A percentile compares a stretch with the other conserved stretches of the same genome.
phyloP scores from a whole-genome alignment of 2,888 invertebrate genomes.

The Emmelina monodactyla region DNA sequence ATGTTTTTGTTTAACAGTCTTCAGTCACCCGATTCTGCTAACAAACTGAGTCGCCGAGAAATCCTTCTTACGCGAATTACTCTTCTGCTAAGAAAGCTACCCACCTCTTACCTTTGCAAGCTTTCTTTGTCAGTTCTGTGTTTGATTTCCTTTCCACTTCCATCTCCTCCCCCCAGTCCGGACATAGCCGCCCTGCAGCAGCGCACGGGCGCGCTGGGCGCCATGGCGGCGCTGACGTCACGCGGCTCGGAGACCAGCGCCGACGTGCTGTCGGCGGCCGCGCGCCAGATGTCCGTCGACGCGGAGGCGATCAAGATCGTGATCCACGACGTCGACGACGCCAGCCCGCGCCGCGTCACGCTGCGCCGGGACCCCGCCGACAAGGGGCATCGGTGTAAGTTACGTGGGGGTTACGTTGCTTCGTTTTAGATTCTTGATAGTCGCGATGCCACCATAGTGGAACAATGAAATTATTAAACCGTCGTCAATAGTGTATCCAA shows the following conservation, averaged over 20 bases:
- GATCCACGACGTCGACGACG: conserved; percentile 89
- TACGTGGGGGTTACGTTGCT: background rate
- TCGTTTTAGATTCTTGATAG: no score
- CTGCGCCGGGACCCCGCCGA: conserved; percentile 81
- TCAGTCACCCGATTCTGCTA: no score
- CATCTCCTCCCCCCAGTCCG: conserved; percentile 64
- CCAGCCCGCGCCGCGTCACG: conserved; percentile 76
- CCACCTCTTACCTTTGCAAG: no score
- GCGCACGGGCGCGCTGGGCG: conserved; percentile 62
- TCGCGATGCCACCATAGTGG: no score
- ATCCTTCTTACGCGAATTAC: no score
- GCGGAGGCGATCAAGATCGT: conserved; percentile 93
- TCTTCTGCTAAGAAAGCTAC: no score
- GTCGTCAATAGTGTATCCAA: no score
- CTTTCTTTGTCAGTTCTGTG: no score
- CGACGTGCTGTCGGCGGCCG: conserved; percentile 36
- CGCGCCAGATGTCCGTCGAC: conserved; percentile 86
- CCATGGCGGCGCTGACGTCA: conserved; percentile 43
- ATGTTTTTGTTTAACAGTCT: no score
- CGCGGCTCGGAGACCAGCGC: conserved; percentile 37
- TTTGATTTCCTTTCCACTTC: no score
- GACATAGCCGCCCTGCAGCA: conserved; percentile 75
- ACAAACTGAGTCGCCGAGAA: no score
- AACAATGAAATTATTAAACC: no score
- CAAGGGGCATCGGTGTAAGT: conserved; percentile 87